Conservation (phyloP, 2,888 invertebrate species). For the Bombylius major region DNA sequence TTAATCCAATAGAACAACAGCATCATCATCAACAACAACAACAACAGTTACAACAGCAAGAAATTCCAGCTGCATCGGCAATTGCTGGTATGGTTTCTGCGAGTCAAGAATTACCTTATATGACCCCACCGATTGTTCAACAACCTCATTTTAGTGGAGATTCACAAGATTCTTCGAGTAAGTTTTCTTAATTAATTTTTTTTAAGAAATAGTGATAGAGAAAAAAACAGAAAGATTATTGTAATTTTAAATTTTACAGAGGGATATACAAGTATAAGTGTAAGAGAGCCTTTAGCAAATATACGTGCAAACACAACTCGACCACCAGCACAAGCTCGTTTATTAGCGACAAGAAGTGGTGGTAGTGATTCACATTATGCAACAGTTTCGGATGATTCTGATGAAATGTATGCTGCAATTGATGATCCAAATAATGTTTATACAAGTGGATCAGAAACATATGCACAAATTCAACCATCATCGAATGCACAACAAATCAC, state of each 20-base stretch:
- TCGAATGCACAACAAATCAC: slow-evolving; percentile 26
- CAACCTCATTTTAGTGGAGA: slow-evolving; percentile 75
- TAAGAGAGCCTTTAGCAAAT: slow-evolving; percentile 73
- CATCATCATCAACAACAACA: slow-evolving; percentile 19
- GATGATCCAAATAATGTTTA: slow-evolving; percentile 60
- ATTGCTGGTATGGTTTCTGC: slow-evolving; percentile 77
- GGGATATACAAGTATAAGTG: slow-evolving; percentile 86
- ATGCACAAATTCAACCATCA: slow-evolving; percentile 66
- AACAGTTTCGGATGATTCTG: slow-evolving; percentile 85
- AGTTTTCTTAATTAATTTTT: slow-evolving; percentile 20
- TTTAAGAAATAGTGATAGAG: not conserved
- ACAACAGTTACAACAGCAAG: slow-evolving; percentile 18
- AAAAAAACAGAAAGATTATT: no score
- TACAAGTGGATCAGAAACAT: slow-evolving; percentile 72
- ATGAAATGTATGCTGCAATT: slow-evolving; percentile 85
- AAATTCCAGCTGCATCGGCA: slow-evolving; percentile 73
- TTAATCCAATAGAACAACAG: slow-evolving; percentile 10
- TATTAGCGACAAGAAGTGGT: slow-evolving; percentile 30
- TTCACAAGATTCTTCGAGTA: slow-evolving; percentile 78
- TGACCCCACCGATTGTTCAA: slow-evolving; percentile 64
- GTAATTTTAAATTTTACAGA: slow-evolving; percentile 38
- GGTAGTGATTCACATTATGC: slow-evolving; percentile 62
- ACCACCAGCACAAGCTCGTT: slow-evolving; percentile 30
- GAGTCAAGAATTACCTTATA: slow-evolving; percentile 77
- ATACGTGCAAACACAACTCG: slow-evolving; percentile 52